Evolutionary conservation across 2,113 vertebrate species (phyloP).

Genomic region (Spea bombifrons): DNA sequence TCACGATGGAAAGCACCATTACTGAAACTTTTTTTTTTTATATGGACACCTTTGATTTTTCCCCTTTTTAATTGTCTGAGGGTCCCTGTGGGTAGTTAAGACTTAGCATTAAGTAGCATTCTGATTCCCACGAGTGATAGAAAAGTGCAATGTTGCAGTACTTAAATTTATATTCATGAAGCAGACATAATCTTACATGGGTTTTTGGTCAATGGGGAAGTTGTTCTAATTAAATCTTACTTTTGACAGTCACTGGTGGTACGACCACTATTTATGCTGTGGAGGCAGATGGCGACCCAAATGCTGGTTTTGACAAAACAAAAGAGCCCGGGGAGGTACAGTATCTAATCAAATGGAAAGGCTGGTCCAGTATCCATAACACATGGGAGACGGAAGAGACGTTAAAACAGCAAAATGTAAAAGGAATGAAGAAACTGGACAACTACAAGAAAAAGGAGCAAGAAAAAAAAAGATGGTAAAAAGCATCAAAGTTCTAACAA

Average conservation of each 20-base stretch:
- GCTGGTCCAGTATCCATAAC: constrained; percentile 98
- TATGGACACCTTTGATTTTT: too few relatives aligned
- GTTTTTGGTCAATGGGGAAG: too few relatives aligned
- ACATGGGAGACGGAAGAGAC: constrained; percentile 98
- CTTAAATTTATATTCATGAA: too few relatives aligned
- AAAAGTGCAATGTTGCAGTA: too few relatives aligned
- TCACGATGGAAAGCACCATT: too few relatives aligned
- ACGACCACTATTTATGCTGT: constrained; percentile 93
- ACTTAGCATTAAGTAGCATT: too few relatives aligned
- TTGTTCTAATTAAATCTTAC: constrained; percentile 19
- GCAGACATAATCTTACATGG: too few relatives aligned
- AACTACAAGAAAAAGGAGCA: constrained; percentile 98
- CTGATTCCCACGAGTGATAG: too few relatives aligned
- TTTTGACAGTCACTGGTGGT: constrained; percentile 81
- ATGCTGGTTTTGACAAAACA: constrained; percentile 77
- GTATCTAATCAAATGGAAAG: constrained; percentile 98
- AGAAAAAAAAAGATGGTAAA: constrained; percentile 88
- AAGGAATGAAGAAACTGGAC: constrained; percentile 98
- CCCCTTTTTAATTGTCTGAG: too few relatives aligned
- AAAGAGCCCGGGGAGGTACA: constrained; percentile 85
- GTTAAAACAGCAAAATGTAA: constrained; percentile 92
- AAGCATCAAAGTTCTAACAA: background rate
- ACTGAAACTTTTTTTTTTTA: too few relatives aligned
- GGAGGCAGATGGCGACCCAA: constrained; percentile 94
- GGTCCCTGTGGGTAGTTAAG: too few relatives aligned